These are phyloP conservation scores for Triplophysa siluroides DNA, from an alignment of 2,113 vertebrate genomes.

Conservation along the genomic window DNA sequence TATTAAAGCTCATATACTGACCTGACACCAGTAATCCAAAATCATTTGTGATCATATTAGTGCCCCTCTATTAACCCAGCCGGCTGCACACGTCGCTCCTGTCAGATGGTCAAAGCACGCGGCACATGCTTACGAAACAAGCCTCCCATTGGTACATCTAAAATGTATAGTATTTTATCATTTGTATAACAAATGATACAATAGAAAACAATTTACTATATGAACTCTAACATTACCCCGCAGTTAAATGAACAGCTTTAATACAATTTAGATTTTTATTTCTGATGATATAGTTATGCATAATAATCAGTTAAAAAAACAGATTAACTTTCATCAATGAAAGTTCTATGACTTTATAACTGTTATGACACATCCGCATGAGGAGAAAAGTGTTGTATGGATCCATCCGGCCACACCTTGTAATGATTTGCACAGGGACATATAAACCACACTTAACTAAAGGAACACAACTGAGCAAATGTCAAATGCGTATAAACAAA, in stretches of 20 bases:
- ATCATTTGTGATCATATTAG: slow-evolving; percentile 23
- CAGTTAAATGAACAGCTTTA: too few relatives aligned
- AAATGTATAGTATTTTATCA: too few relatives aligned
- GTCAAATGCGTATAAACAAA: not conserved
- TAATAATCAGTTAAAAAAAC: too few relatives aligned
- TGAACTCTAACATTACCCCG: too few relatives aligned
- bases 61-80: not conserved
- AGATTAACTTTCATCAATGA: too few relatives aligned
- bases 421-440: not conserved
- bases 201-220: too few relatives aligned
- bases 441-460: slow-evolving; percentile 5
- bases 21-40: slow-evolving; percentile 14
- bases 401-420: not conserved
- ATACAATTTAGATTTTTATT: too few relatives aligned
- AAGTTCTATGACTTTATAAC: not conserved
- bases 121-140: not conserved
- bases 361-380: too few relatives aligned
- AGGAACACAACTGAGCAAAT: slow-evolving; percentile 19
- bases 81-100: not conserved
- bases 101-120: not conserved
- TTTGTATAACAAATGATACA: too few relatives aligned
- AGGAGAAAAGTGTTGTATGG: not conserved
- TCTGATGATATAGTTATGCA: too few relatives aligned
- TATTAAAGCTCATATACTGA: slow-evolving; percentile 23
- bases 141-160: too few relatives aligned